Conservation (phyloP, 1,140 invertebrate genomes). For the Vanessa tameamea region DNA sequence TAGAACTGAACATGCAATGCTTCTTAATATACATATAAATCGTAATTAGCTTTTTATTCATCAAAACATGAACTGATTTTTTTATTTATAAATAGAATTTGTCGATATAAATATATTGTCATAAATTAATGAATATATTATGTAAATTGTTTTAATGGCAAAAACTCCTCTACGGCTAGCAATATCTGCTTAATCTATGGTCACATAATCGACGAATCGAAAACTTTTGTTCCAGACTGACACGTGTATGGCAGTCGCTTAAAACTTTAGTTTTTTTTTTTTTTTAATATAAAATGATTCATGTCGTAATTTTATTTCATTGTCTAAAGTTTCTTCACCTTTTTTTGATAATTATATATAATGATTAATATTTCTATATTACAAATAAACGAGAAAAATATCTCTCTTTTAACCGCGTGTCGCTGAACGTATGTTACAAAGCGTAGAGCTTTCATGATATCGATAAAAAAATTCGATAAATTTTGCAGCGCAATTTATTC, state of each 20-base stretch:
- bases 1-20: constrained; percentile 38
- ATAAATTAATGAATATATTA: neutral
- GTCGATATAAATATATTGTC: neutral
- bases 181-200: neutral
- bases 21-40: neutral
- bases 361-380: neutral
- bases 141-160: neutral
- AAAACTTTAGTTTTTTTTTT: neutral
- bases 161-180: constrained; percentile 8
- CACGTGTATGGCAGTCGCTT: neutral
- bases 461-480: constrained; percentile 30
- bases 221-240: neutral
- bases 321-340: neutral
- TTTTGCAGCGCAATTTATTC: neutral
- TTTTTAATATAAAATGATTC: constrained; percentile 1
- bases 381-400: constrained; percentile 13
- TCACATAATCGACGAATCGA: neutral
- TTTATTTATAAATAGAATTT: neutral
- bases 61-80: neutral
- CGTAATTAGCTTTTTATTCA: neutral
- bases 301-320: neutral
- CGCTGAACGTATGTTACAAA: constrained; percentile 19
- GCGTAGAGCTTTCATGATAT: constrained; percentile 29
- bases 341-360: neutral
- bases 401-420: neutral